Base-by-base conservation (phyloP, 2,113 vertebrate species). In the Labrus mixtus region DNA sequence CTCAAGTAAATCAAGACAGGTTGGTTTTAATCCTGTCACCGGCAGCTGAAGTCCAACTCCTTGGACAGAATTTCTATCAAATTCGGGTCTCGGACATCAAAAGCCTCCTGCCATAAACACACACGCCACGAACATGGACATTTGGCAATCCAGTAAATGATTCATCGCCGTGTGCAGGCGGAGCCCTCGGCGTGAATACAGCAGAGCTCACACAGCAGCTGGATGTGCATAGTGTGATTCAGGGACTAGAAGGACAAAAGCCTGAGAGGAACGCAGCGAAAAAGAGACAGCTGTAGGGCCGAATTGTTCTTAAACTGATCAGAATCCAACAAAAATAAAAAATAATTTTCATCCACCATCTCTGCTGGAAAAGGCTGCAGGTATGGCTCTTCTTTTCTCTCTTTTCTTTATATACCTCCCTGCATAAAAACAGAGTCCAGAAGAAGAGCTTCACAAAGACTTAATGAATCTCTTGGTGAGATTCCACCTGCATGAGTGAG, bases 101-200 rank as follows among this genome's bases (percentile, higher is more conserved):
- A 83, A 76, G 73, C 56, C 46, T 58, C 33, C 63, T 53, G 79
- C 72, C 20, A 59, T 17, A 39, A 76, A 63, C 82, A 76, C 81
- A 79, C 66, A 76, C 85, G 82, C 82, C 62, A 65, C 66, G 54
- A 76, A 81, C 56, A 63, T 6, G 23, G 36, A 64, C n/a, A 69
- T 75, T 37, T 76, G 39, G 72, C 64, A 58, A 10, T 51, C 67
- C 10, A 66, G 46, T 65, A 22, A 58, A 19, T 59, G 25, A 82
- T 71, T 68, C 77, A 68, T 72, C 39, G 6, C 39, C 29, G 68
- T 20, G 56, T 65, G 60, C 80, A 82, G 77, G 72, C 82, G 68
- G 22, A 64, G 43, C 22, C 20, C 0, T 0, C 66, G 57, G 29
- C 29, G 39, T n/a, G 71, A 53, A 51, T 20, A 45, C 37, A 60